Conservation (phyloP, 1,140 invertebrate species). For the Camponotus pennsylvanicus region DNA sequence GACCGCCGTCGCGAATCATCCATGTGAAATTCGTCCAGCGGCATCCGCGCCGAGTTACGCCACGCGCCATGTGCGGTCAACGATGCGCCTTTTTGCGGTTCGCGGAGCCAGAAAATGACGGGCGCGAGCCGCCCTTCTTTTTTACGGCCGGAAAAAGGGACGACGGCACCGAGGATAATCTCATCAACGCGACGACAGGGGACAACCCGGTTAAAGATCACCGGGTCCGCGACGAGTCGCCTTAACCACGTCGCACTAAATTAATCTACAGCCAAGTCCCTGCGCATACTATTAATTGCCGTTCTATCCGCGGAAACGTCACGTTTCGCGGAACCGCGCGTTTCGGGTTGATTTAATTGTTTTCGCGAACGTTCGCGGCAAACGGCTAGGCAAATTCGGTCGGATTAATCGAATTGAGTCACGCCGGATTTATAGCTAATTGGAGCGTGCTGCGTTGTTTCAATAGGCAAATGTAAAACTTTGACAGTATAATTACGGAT, state of each 20-base stretch:
- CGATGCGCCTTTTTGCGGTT: constrained; percentile 64
- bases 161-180: constrained; percentile 26
- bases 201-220: constrained; percentile 19
- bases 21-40: constrained; percentile 43
- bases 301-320: neutral
- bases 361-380: constrained; percentile 37
- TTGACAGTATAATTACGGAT: constrained; percentile 49
- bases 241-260: neutral
- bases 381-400: constrained; percentile 52
- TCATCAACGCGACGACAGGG: constrained; percentile 21
- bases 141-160: constrained; percentile 2
- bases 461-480: constrained; percentile 56
- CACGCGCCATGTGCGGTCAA: constrained; percentile 49
- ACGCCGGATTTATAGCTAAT: constrained; percentile 57
- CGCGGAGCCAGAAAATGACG: constrained; percentile 70
- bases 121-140: constrained; percentile 26
- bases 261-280: neutral
- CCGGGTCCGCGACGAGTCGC: neutral
- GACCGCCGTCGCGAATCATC: constrained; percentile 40
- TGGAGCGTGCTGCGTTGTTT: constrained; percentile 43
- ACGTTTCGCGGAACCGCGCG: constrained; percentile 28
- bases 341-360: constrained; percentile 50
- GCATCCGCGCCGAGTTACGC: neutral
- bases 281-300: neutral
- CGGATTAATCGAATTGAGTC: constrained; percentile 58